Evolutionary conservation across 2,888 invertebrate species (phyloP).

Genomic region (Drepanosiphum platanoidis): DNA sequence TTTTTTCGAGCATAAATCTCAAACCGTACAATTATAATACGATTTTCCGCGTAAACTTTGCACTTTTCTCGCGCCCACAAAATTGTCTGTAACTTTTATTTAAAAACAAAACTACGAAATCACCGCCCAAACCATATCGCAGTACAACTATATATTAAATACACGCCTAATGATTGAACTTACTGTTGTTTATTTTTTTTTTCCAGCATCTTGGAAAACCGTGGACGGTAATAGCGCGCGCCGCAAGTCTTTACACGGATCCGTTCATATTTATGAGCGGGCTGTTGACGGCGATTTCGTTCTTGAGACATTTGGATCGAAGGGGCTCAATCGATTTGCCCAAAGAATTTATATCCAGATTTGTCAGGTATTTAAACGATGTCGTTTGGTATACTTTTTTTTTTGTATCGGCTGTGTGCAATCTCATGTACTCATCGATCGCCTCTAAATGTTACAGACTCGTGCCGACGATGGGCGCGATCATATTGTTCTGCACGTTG

Average conservation of each 20-base stretch:
- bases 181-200: no score
- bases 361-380: conserved; percentile 20
- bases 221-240: conserved; percentile 73
- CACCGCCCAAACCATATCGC: no score
- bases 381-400: not conserved
- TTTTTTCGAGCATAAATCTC: no score
- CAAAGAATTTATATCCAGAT: conserved; percentile 49
- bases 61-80: no score
- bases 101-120: no score
- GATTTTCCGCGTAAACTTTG: no score
- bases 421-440: no score
- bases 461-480: conserved; percentile 70
- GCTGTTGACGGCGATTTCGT: conserved; percentile 67
- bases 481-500: conserved; percentile 72
- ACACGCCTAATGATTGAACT: no score
- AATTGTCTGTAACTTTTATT: no score
- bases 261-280: conserved; percentile 74
- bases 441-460: conserved; percentile 68
- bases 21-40: no score
- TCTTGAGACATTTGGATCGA: conserved; percentile 63
- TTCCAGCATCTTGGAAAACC: conserved; percentile 65
- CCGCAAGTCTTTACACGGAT: conserved; percentile 75
- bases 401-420: not conserved
- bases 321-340: conserved; percentile 47
- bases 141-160: no score